A percentile compares a stretch with the other conserved stretches of the same genome.
Conservation (phyloP, 1,140 invertebrate species). For the Steinernema khuongi region DNA sequence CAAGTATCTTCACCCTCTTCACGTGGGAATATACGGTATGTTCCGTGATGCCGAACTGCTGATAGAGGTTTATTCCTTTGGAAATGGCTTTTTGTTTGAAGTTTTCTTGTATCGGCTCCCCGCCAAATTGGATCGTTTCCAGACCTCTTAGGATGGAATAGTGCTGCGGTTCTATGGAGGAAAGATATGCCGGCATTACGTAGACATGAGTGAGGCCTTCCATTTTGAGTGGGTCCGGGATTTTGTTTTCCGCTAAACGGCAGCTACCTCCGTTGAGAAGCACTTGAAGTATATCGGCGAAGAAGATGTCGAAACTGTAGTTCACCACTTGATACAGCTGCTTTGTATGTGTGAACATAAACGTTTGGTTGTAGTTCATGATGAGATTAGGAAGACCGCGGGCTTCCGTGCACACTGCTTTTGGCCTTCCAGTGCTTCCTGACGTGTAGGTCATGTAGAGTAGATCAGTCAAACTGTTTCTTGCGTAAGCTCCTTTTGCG, state of each 20-base stretch:
- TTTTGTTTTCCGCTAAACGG: slow-evolving; percentile 19
- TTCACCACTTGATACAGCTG: slow-evolving; percentile 30
- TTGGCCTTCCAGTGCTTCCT: slow-evolving; percentile 31
- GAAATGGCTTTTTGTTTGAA: slow-evolving; percentile 20
- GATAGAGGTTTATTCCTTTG: slow-evolving; percentile 6
- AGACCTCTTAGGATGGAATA: background rate
- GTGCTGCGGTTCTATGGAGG: background rate
- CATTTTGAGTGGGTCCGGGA: slow-evolving; percentile 21
- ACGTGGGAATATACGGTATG: slow-evolving; percentile 30
- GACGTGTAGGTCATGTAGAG: slow-evolving; percentile 32
- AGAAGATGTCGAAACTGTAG: slow-evolving; percentile 37
- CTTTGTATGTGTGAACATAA: slow-evolving; percentile 2
- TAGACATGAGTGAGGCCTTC: slow-evolving; percentile 20
- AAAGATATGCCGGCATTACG: slow-evolving; percentile 31
- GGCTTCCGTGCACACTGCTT: slow-evolving; percentile 29
- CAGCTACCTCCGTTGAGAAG: slow-evolving; percentile 20
- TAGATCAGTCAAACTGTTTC: background rate
- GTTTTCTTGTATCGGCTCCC: slow-evolving; percentile 15
- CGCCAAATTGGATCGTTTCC: slow-evolving; percentile 30
- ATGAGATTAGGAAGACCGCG: slow-evolving; percentile 30
- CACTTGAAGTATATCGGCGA: slow-evolving; percentile 29
- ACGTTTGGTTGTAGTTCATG: slow-evolving; percentile 25
- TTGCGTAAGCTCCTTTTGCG: background rate
- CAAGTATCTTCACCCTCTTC: background rate
- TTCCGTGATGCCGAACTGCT: slow-evolving; percentile 34